These are phyloP conservation scores for Hypolimnas misippus DNA, from an alignment of 2,888 invertebrate species.

Conservation along the genomic window DNA sequence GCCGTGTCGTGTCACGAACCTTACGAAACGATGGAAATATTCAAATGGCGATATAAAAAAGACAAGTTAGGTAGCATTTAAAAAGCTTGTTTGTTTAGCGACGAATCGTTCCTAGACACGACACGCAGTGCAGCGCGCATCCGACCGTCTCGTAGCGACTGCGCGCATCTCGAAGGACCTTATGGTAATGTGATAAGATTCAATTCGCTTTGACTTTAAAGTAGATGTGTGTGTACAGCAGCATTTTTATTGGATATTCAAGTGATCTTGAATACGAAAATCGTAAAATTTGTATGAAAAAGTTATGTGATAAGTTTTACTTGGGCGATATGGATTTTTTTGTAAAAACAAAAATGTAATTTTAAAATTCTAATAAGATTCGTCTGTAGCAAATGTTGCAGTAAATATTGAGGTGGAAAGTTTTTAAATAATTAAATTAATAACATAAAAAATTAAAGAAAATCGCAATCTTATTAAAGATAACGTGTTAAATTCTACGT, in stretches of 20 bases:
- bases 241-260: conserved; percentile 50
- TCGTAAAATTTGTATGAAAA: conserved; percentile 10
- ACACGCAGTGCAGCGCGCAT: conserved; percentile 62
- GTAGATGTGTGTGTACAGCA: conserved; percentile 13
- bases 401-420: too few relatives aligned
- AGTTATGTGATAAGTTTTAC: background rate
- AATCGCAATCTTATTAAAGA: background rate
- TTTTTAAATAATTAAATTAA: too few relatives aligned
- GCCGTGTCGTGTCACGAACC: conserved; percentile 82
- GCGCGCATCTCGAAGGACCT: conserved; percentile 2
- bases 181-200: conserved; percentile 17
- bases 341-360: background rate
- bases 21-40: conserved; percentile 80
- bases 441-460: too few relatives aligned
- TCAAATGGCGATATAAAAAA: conserved; percentile 84
- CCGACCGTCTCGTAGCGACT: conserved; percentile 37
- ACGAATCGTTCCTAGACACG: conserved; percentile 82
- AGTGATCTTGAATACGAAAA: conserved; percentile 56
- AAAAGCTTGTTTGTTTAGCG: conserved; percentile 83
- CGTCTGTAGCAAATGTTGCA: too few relatives aligned
- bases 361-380: background rate
- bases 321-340: background rate
- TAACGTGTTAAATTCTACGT: background rate
- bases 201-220: conserved; percentile 8
- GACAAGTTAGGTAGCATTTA: conserved; percentile 84